These are phyloP conservation scores for Eunapius fragilis DNA, from an alignment of 37 sponge, comb jelly and placozoan genomes.

Conservation along the genomic window DNA sequence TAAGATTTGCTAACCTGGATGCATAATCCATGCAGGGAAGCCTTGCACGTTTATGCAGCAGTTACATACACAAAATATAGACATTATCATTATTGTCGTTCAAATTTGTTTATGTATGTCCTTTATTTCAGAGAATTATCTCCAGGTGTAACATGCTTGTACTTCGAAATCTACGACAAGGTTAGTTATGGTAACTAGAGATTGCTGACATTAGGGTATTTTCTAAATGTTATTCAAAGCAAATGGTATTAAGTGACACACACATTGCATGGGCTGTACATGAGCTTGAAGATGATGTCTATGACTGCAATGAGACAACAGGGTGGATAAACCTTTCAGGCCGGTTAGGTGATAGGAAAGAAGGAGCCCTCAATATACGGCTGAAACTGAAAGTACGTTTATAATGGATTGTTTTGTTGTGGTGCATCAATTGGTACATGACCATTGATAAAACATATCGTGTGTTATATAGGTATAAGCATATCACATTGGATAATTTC, in stretches of 20 bases:
- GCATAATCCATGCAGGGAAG: no score
- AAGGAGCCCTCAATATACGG: not conserved
- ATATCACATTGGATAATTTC: no score
- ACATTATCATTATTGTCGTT: not conserved
- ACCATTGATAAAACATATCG: not conserved
- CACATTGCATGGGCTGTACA: not conserved
- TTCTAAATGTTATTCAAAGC: not conserved
- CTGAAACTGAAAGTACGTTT: not conserved
- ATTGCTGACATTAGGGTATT: not conserved
- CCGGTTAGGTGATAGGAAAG: not conserved
- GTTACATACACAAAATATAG: no score
- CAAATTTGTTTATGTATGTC: not conserved
- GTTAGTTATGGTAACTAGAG: not conserved
- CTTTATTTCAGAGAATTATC: not conserved
- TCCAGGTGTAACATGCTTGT: not conserved
- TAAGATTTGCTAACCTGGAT: no score
- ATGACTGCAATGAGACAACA: not conserved
- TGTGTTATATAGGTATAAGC: no score
- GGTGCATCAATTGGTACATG: not conserved
- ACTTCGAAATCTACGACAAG: not conserved
- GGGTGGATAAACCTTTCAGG: not conserved
- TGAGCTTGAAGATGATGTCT: not conserved
- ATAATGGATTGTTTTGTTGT: not conserved
- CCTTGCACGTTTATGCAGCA: no score
- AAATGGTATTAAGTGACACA: not conserved